Evolutionary conservation across 1,140 invertebrate species (phyloP).

Genomic region (Scaptomyza graminum): DNA sequence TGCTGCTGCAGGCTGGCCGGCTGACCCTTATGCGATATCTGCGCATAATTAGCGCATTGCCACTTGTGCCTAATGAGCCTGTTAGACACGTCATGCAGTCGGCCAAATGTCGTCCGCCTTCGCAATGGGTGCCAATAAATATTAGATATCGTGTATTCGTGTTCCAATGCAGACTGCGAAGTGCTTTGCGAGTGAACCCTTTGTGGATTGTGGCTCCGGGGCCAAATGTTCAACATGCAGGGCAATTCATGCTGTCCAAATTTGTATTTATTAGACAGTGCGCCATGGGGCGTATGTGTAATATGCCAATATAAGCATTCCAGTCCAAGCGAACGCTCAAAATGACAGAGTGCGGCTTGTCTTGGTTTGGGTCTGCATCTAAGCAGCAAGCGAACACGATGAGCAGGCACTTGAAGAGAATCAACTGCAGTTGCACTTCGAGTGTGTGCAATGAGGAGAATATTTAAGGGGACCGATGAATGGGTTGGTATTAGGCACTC

Average conservation of each 20-base stretch:
- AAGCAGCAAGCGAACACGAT: constrained; percentile 9
- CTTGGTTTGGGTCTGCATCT: constrained; percentile 11
- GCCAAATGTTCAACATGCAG: constrained; percentile 9
- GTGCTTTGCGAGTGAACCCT: constrained; percentile 31
- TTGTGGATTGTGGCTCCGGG: constrained; percentile 12
- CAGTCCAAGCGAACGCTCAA: constrained; percentile 42
- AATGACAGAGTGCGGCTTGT: constrained; percentile 53
- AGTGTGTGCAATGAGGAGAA: constrained; percentile 6
- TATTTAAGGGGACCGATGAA: constrained; percentile 3
- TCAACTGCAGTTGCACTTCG: constrained; percentile 39
- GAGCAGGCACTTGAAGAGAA: constrained; percentile 14
- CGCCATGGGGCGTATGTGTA: constrained; percentile 79
- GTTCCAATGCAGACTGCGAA: neutral
- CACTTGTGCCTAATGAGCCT: constrained; percentile 81
- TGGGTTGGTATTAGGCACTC: constrained; percentile 7
- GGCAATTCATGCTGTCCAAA: constrained; percentile 75
- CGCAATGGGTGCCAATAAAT: constrained; percentile 66
- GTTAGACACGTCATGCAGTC: constrained; percentile 65
- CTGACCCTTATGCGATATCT: constrained; percentile 30
- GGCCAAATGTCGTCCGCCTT: constrained; percentile 15
- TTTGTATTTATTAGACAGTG: constrained; percentile 78
- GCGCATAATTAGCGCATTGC: constrained; percentile 79
- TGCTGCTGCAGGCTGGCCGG: neutral
- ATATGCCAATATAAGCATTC: constrained; percentile 78
- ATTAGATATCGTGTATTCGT: constrained; percentile 51